Evolutionary conservation across 2,888 invertebrate species (phyloP).

Genomic region (Archaeoteleia sp.): DNA sequence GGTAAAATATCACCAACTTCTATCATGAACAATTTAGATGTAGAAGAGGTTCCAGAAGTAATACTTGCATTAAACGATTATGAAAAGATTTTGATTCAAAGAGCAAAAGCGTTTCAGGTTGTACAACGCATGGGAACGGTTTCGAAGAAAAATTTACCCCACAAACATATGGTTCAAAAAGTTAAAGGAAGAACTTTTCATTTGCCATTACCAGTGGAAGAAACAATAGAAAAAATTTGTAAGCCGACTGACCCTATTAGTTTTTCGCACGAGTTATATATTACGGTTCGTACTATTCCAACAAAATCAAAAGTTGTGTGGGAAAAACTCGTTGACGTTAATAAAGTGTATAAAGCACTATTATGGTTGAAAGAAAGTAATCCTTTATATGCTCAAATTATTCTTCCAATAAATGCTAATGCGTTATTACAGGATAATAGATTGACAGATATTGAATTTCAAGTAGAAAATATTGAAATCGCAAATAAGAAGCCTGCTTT

Average conservation of each 20-base stretch:
- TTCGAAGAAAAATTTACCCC: conserved; percentile 59
- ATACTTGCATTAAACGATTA: too few species aligned
- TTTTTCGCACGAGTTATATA: conserved; percentile 60
- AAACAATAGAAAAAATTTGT: conserved; percentile 64
- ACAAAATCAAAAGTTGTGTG: conserved; percentile 60
- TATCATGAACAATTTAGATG: too few species aligned
- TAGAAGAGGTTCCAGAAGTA: too few species aligned
- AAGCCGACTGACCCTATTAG: conserved; percentile 58
- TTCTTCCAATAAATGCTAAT: too few species aligned
- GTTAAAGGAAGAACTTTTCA: conserved; percentile 61
- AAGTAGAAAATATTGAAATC: conserved; percentile 1
- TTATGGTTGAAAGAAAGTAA: conserved; percentile 60
- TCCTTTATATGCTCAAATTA: conserved; percentile 58
- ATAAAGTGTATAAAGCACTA: conserved; percentile 60
- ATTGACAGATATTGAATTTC: conserved; percentile 12
- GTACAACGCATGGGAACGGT: conserved; percentile 62
- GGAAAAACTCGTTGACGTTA: conserved; percentile 61
- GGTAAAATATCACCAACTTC: too few species aligned
- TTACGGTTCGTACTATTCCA: conserved; percentile 62
- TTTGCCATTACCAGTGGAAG: conserved; percentile 64
- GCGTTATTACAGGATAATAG: conserved; percentile 17
- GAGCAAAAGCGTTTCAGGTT: conserved; percentile 67
- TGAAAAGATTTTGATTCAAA: conserved; percentile 61
- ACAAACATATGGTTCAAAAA: conserved; percentile 52
- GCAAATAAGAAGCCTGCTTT: too few species aligned